phyloP scores from a whole-genome alignment of 2,888 invertebrate genomes.

The Lasioglossum lativentre region DNA sequence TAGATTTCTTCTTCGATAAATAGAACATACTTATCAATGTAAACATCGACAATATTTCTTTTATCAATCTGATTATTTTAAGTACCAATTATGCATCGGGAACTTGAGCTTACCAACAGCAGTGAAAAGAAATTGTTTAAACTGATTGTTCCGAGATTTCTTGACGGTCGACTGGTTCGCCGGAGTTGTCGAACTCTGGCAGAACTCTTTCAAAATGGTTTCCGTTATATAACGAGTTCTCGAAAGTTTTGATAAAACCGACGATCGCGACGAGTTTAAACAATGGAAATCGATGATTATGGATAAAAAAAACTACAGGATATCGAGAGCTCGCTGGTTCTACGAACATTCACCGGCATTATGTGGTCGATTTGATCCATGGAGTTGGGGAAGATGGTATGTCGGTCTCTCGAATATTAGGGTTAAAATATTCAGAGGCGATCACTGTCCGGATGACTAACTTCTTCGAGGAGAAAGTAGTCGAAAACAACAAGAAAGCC shows the following conservation, averaged over 20 bases:
- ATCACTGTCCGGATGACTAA: not conserved
- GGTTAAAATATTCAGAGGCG: not conserved
- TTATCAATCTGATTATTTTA: not conserved
- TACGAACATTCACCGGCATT: not conserved
- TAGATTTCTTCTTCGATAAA: no score
- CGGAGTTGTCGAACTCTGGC: not conserved
- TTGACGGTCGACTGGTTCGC: not conserved
- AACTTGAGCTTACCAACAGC: not conserved
- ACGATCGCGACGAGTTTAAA: not conserved
- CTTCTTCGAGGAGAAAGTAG: conserved; percentile 14
- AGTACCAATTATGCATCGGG: not conserved
- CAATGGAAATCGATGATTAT: not conserved
- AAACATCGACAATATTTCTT: not conserved
- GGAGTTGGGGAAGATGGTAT: not conserved
- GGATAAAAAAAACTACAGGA: not conserved
- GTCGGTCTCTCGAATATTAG: not conserved
- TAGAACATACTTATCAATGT: not conserved
- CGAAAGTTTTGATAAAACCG: not conserved
- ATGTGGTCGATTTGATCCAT: not conserved
- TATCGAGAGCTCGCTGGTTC: not conserved
- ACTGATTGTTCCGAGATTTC: not conserved
- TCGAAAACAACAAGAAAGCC: conserved; percentile 5
- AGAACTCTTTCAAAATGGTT: not conserved
- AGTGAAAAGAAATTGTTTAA: not conserved
- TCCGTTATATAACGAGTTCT: not conserved